phyloP scores from a whole-genome alignment of 1,140 invertebrate species.

The Anadara kagoshimensis region DNA sequence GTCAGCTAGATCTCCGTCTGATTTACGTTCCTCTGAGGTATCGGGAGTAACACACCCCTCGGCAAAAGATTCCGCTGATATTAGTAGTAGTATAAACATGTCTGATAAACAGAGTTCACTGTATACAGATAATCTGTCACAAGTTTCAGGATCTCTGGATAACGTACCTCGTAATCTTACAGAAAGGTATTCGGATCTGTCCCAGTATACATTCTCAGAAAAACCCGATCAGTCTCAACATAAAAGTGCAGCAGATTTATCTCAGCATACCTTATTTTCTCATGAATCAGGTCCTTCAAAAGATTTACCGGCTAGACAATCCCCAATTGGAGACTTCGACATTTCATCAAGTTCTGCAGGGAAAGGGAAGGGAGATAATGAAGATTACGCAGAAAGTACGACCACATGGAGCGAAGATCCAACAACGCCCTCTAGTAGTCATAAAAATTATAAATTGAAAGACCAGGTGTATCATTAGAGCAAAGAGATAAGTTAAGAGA shows the following conservation, averaged over 20 bases:
- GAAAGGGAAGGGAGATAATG: slow-evolving; percentile 10
- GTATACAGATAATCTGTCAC: too few species aligned
- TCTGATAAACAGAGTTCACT: too few species aligned
- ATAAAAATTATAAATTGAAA: slow-evolving; percentile 15
- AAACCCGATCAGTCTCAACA: background rate
- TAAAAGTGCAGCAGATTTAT: slow-evolving; percentile 4
- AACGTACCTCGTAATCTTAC: background rate
- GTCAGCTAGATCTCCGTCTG: too few species aligned
- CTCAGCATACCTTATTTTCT: slow-evolving; percentile 22
- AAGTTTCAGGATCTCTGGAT: too few species aligned
- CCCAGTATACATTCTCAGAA: slow-evolving; percentile 29
- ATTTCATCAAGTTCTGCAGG: too few species aligned
- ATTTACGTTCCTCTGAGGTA: too few species aligned
- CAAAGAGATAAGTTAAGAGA: background rate
- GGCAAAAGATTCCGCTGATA: too few species aligned
- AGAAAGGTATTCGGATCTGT: slow-evolving; percentile 29
- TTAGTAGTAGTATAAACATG: too few species aligned
- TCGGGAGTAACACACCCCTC: too few species aligned
- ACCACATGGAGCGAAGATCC: slow-evolving; percentile 28
- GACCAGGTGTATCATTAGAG: slow-evolving; percentile 32
- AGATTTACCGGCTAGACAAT: slow-evolving; percentile 21
- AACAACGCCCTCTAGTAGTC: slow-evolving; percentile 24
- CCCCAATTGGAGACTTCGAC: slow-evolving; percentile 38
- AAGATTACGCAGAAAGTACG: slow-evolving; percentile 18
- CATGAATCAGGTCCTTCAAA: background rate